Conservation (phyloP, 2,113 vertebrate species). For the Diadophis punctatus region DNA sequence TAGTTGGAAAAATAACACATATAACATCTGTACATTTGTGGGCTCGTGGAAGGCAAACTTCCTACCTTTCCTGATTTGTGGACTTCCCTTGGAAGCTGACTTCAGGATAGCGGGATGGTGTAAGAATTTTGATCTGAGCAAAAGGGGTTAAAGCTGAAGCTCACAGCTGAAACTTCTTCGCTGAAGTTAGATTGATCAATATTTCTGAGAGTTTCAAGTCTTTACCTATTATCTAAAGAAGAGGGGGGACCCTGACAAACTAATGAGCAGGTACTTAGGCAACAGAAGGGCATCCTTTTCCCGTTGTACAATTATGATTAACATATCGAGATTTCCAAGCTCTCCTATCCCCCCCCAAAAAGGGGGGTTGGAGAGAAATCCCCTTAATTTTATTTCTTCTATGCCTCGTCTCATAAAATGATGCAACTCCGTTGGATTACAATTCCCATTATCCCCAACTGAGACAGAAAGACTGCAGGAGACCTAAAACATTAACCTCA, state of each 20-base stretch:
- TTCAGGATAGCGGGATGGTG: not conserved
- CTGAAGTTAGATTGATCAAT: not conserved
- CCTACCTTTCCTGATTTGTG: not conserved
- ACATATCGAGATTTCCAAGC: not conserved
- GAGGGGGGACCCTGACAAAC: not conserved
- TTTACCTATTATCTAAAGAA: not conserved
- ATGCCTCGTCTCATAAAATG: not conserved
- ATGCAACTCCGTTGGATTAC: not conserved
- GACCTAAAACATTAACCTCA: not conserved
- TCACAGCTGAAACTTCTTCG: not conserved
- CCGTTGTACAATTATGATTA: not conserved
- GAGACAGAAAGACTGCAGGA: not conserved
- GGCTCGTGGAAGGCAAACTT: not conserved
- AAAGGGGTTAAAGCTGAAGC: not conserved
- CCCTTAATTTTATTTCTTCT: not conserved
- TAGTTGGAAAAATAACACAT: not conserved
- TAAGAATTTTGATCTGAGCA: not conserved
- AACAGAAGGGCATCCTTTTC: not conserved
- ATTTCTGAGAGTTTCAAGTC: not conserved
- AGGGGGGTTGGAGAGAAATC: not conserved
- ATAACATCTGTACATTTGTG: not conserved
- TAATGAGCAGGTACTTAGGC: not conserved
- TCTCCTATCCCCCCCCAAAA: not conserved
- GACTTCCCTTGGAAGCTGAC: not conserved
- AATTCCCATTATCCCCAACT: not conserved